phyloP scores from a whole-genome alignment of 2,113 vertebrate genomes.

The Ramphastos sulfuratus region DNA sequence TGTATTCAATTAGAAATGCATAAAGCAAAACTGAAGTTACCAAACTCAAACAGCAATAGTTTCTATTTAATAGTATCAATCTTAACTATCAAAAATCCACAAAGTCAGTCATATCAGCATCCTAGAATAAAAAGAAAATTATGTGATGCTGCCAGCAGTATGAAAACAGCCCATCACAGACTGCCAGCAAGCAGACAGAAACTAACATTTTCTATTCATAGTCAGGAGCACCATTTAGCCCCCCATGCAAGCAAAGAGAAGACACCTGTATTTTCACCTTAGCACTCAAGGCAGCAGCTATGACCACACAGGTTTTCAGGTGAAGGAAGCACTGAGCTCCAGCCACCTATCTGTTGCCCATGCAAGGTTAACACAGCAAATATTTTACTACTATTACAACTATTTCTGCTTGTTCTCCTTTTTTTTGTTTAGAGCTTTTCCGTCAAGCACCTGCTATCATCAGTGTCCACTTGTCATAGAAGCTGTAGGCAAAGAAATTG shows the following conservation, averaged over 20 bases:
- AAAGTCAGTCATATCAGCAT: background rate
- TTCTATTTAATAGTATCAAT: background rate
- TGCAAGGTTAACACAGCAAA: background rate
- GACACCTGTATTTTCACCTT: background rate
- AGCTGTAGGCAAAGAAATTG: background rate
- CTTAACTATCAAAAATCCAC: background rate
- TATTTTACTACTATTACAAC: rapidly evolving
- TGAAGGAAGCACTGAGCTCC: background rate
- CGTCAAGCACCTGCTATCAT: background rate
- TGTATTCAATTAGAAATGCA: background rate
- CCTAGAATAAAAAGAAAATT: background rate
- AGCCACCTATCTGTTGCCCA: background rate
- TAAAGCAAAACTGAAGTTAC: background rate
- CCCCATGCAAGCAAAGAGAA: background rate
- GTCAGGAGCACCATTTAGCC: background rate
- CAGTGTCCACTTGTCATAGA: background rate
- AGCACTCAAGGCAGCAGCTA: background rate
- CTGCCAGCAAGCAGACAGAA: background rate
- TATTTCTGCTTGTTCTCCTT: background rate
- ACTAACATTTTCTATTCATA: rapidly evolving
- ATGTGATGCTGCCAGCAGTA: background rate
- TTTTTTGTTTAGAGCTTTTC: background rate
- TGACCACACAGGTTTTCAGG: background rate
- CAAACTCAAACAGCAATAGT: background rate
- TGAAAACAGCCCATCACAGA: background rate